A percentile compares a stretch with the other conserved stretches of the same genome.
phyloP scores from a whole-genome alignment of 1,140 invertebrate genomes.

The Ptiloglossa arizonensis region DNA sequence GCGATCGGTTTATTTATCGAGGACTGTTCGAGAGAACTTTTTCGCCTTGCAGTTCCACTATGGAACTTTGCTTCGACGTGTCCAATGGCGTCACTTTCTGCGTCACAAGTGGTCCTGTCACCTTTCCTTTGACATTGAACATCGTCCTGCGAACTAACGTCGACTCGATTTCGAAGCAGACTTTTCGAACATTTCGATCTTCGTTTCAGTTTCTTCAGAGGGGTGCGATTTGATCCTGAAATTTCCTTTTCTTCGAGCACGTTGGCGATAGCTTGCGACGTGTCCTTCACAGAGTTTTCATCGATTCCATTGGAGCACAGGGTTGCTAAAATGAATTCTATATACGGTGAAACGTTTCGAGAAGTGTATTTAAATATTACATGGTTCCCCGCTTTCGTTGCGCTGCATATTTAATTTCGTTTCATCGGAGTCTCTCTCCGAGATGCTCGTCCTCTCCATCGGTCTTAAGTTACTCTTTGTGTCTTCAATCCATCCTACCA shows the following conservation, averaged over 20 bases:
- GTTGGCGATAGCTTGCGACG: too few relatives aligned
- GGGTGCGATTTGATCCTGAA: background rate
- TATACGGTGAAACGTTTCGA: background rate
- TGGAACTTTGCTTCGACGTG: background rate
- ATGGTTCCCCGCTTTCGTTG: background rate
- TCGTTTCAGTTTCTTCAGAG: background rate
- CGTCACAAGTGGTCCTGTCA: background rate
- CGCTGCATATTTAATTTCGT: background rate
- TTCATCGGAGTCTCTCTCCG: background rate
- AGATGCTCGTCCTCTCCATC: too few relatives aligned
- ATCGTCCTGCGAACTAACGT: background rate
- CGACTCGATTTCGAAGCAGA: too few relatives aligned
- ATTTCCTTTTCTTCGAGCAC: background rate
- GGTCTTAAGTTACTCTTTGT: background rate
- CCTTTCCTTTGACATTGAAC: background rate
- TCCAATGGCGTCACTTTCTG: background rate
- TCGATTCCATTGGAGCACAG: background rate
- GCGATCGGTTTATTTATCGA: background rate
- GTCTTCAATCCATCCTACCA: background rate
- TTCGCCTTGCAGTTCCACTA: background rate
- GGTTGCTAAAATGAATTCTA: background rate
- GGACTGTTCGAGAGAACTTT: background rate
- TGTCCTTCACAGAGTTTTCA: background rate
- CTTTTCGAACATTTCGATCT: background rate
- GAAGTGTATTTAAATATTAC: background rate